Conservation (phyloP, 92 coral and sea anemone species). For the Porites rus region DNA sequence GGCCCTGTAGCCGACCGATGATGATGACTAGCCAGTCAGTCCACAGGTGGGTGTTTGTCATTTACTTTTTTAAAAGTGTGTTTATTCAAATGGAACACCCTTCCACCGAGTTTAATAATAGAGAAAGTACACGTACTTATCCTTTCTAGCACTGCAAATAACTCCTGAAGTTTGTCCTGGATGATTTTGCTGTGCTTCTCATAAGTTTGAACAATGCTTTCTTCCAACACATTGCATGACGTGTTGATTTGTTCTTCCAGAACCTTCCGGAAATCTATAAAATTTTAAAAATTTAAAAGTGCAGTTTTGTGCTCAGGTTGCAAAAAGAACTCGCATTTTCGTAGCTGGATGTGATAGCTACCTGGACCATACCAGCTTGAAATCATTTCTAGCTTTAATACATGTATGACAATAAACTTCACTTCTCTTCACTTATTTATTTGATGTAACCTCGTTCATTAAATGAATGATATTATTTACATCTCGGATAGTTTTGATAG, state of each 20-base stretch:
- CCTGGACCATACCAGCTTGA: not conserved
- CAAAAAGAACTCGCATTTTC: not conserved
- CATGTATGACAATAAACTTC: no score
- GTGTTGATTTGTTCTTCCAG: constrained; percentile 84
- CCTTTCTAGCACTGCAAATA: constrained; percentile 90
- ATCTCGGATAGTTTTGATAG: no score
- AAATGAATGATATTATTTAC: no score
- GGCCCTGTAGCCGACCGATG: no score
- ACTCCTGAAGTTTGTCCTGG: constrained; percentile 93
- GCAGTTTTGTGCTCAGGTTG: not conserved
- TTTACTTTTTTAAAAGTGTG: no score
- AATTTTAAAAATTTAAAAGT: not conserved
- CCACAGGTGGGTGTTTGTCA: no score
- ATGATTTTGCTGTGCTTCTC: constrained; percentile 86
- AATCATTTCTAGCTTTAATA: no score
- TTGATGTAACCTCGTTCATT: no score
- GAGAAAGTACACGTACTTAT: constrained; percentile 74
- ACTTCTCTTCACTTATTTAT: no score
- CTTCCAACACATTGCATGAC: constrained; percentile 89
- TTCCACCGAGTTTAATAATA: no score
- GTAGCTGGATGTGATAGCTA: not conserved
- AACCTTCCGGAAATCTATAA: constrained; percentile 84
- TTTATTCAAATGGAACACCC: no score
- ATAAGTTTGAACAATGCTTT: constrained; percentile 88
- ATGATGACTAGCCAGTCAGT: no score